Evolutionary conservation across 2,888 invertebrate genomes (phyloP).

Genomic region (Deilephila porcellus): DNA sequence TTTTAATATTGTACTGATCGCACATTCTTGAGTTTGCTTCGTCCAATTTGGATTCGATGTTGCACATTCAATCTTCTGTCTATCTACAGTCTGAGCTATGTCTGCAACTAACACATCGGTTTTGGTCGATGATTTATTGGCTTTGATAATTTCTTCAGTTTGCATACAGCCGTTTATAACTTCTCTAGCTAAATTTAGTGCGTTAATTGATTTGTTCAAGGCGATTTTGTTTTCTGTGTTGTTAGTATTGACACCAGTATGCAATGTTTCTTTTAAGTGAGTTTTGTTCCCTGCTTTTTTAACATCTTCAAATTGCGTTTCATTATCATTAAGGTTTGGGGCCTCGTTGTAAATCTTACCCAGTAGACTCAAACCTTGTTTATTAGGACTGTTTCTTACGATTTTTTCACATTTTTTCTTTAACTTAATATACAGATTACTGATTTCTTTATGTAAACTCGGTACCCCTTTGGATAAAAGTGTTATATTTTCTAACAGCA

Average conservation of each 20-base stretch:
- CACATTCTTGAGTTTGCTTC: constrained; percentile 51
- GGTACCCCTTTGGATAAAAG: constrained; percentile 64
- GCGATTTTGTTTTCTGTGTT: not conserved
- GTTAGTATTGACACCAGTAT: constrained; percentile 10
- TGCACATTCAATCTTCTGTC: constrained; percentile 43
- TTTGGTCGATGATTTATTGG: constrained; percentile 20
- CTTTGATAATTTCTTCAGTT: constrained; percentile 18
- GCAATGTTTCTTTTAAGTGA: not conserved
- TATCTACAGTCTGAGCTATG: not conserved
- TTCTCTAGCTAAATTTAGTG: not conserved
- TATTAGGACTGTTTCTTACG: constrained; percentile 47
- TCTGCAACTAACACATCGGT: not conserved
- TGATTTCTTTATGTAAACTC: constrained; percentile 65
- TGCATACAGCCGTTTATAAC: constrained; percentile 4
- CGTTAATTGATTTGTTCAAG: constrained; percentile 7
- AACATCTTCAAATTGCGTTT: constrained; percentile 4
- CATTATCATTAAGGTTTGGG: constrained; percentile 42
- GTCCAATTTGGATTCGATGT: constrained; percentile 54
- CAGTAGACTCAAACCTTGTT: constrained; percentile 61
- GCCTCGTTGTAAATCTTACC: constrained; percentile 66
- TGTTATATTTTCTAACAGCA: constrained; percentile 68
- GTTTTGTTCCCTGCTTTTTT: not conserved
- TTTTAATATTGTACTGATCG: constrained; percentile 52
- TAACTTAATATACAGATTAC: constrained; percentile 59
- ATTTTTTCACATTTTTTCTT: constrained; percentile 62